phyloP scores from a whole-genome alignment of 2,113 vertebrate genomes.

The Kobus ellipsiprymnus region DNA sequence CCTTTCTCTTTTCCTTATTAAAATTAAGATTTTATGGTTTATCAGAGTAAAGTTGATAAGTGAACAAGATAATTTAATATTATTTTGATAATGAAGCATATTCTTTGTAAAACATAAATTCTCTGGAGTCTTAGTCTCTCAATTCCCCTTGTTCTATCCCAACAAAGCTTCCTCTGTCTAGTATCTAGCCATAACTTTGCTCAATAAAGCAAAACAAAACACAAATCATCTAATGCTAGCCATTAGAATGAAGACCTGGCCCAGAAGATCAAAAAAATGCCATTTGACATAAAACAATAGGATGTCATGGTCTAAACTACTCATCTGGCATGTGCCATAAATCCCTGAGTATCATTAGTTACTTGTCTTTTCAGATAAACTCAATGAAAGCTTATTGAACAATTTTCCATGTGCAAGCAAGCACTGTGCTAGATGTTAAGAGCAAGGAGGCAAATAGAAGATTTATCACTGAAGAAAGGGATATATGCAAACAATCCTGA shows the following conservation, averaged over 20 bases:
- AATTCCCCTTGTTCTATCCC: neutral
- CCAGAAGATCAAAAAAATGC: neutral
- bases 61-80: neutral
- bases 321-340: neutral
- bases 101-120: neutral
- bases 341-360: neutral
- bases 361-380: neutral
- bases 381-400: neutral
- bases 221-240: neutral
- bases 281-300: neutral
- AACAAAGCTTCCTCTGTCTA: neutral
- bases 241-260: neutral
- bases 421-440: neutral
- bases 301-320: neutral
- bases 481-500: neutral
- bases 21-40: neutral
- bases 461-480: neutral
- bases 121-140: neutral
- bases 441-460: neutral
- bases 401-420: neutral
- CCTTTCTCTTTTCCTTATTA: slow-evolving; percentile 12
- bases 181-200: neutral
- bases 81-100: neutral
- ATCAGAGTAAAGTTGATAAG: neutral
- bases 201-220: neutral